A percentile compares a stretch with the other conserved stretches of the same genome.
Evolutionary conservation across 2,113 vertebrate genomes (phyloP).

Genomic region (Megalops atlanticus): DNA sequence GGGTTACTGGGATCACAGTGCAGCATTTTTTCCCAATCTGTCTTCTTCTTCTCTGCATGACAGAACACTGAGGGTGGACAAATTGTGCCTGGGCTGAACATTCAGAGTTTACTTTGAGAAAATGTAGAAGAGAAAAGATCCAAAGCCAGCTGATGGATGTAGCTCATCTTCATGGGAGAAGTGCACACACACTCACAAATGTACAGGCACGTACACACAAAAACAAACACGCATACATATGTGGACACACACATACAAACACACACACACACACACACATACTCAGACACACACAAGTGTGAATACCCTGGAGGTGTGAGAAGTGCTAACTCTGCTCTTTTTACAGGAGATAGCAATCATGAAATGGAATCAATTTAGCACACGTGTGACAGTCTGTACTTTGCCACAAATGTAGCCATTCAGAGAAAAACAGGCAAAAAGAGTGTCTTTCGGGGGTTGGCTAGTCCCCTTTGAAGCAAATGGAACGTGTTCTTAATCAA

Average conservation of each 20-base stretch:
- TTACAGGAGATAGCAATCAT: constrained; percentile 41
- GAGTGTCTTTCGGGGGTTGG: not conserved
- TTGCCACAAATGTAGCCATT: not conserved
- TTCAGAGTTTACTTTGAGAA: constrained; percentile 40
- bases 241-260: constrained; percentile 24
- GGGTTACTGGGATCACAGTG: constrained; percentile 40
- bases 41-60: constrained; percentile 26
- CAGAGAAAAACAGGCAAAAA: not conserved
- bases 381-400: constrained; percentile 34
- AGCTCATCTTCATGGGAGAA: not conserved
- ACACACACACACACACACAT: constrained; percentile 31
- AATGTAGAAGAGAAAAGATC: constrained; percentile 24
- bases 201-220: too few relatives aligned
- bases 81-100: constrained; percentile 37
- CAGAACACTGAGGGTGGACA: constrained; percentile 1
- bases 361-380: constrained; percentile 36
- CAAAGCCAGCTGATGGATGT: too few relatives aligned
- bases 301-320: constrained; percentile 11
- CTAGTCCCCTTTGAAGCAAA: too few relatives aligned
- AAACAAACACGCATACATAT: constrained; percentile 18
- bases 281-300: not conserved
- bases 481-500: too few relatives aligned
- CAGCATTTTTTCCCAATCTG: constrained; percentile 46
- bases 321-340: constrained; percentile 37
- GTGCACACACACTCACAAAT: too few relatives aligned